phyloP scores from a whole-genome alignment of 2,888 invertebrate genomes.

The Eledone cirrhosa region DNA sequence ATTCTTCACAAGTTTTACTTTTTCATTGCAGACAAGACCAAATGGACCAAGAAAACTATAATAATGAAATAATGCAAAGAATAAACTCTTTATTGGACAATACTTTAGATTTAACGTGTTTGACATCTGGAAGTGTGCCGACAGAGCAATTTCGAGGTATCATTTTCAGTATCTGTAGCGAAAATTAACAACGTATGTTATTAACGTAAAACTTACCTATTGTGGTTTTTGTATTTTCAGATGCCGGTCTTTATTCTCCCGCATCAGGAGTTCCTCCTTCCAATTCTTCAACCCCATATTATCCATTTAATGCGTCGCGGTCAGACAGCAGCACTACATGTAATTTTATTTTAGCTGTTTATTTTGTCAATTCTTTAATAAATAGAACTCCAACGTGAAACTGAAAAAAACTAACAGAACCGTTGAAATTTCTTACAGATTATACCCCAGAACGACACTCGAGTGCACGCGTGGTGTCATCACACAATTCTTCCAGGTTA shows the following conservation, averaged over 20 bases:
- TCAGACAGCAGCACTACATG: conserved; percentile 24
- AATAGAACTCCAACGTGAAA: no score
- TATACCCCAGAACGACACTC: conserved; percentile 3
- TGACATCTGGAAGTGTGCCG: conserved; percentile 36
- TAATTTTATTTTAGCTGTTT: background rate
- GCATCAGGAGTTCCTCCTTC: background rate
- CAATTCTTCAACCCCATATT: background rate
- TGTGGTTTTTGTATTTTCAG: background rate
- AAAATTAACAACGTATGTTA: background rate
- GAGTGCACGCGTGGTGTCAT: conserved; percentile 24
- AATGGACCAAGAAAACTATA: background rate
- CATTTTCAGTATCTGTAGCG: conserved; percentile 35
- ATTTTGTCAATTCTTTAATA: background rate
- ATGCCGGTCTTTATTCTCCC: background rate
- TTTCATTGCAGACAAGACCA: no score
- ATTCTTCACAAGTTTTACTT: no score
- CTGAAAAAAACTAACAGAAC: no score
- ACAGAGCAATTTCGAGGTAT: conserved; percentile 40
- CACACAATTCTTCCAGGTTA: conserved; percentile 33
- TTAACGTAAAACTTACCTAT: background rate
- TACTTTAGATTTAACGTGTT: conserved; percentile 60
- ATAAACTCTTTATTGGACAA: conserved; percentile 67
- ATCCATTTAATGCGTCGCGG: conserved; percentile 31
- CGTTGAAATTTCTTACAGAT: background rate
- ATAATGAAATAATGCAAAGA: conserved; percentile 35